A percentile compares a stretch with the other conserved stretches of the same genome.
Evolutionary conservation across 1,140 invertebrate species (phyloP).

Genomic region (Drosophila arizonae): DNA sequence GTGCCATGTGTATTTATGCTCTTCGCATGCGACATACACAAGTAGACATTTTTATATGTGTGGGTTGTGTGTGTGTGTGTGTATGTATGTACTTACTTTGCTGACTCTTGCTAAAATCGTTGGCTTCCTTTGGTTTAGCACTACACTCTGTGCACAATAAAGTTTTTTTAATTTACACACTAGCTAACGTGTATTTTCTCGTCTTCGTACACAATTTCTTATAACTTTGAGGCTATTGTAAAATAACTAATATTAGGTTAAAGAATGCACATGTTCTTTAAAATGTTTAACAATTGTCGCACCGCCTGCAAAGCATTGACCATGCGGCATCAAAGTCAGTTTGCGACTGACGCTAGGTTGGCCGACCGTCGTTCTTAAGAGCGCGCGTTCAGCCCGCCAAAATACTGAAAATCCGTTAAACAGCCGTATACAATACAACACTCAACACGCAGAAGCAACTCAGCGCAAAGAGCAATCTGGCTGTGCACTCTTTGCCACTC

Average conservation of each 20-base stretch:
- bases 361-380: constrained; percentile 25
- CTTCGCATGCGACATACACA: constrained; percentile 7
- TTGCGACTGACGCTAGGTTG: constrained; percentile 28
- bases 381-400: constrained; percentile 9
- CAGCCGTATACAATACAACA: too few species aligned
- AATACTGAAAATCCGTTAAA: too few species aligned
- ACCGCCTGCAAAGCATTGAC: constrained; percentile 25
- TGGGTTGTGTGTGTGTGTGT: not conserved
- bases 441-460: not conserved
- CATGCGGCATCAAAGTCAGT: constrained; percentile 32
- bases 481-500: too few species aligned
- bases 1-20: constrained; percentile 57
- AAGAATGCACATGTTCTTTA: constrained; percentile 2
- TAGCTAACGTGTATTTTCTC: constrained; percentile 3
- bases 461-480: not conserved
- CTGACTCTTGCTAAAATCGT: constrained; percentile 27
- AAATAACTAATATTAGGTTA: not conserved
- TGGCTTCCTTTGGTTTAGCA: constrained; percentile 11
- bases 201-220: constrained; percentile 1
- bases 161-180: constrained; percentile 5
- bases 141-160: not conserved
- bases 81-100: constrained; percentile 37
- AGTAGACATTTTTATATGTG: not conserved
- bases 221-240: not conserved
- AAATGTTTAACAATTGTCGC: constrained; percentile 40